phyloP scores from a whole-genome alignment of 2,113 vertebrate genomes.

The Lanius collurio region DNA sequence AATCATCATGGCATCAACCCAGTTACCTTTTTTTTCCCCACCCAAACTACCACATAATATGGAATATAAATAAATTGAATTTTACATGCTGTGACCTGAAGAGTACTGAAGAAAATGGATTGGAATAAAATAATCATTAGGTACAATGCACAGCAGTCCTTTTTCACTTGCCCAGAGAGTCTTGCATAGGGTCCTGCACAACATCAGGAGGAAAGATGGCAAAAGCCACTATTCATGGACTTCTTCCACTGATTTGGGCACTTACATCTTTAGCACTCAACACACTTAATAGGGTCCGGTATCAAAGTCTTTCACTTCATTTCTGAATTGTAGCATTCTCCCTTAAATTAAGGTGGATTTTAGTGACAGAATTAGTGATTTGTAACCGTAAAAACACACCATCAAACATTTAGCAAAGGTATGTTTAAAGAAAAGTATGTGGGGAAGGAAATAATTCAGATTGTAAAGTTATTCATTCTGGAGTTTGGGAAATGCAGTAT shows the following conservation, averaged over 20 bases:
- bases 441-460: background rate
- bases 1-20: no score
- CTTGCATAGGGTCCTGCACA: background rate
- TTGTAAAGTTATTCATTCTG: background rate
- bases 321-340: background rate
- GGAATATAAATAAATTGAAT: background rate
- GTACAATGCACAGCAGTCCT: background rate
- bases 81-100: background rate
- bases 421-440: background rate
- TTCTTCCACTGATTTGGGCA: background rate
- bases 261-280: background rate
- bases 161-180: background rate
- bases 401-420: background rate
- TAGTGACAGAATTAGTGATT: background rate
- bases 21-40: accelerated
- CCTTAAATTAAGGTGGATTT: background rate
- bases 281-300: accelerated
- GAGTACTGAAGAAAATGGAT: background rate
- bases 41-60: background rate
- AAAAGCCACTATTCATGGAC: background rate
- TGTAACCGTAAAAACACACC: background rate
- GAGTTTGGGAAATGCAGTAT: background rate
- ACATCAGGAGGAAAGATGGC: background rate
- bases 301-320: background rate
- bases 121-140: background rate